phyloP scores from a whole-genome alignment of 2,113 vertebrate species.

The Orthochromis malagaraziensis region DNA sequence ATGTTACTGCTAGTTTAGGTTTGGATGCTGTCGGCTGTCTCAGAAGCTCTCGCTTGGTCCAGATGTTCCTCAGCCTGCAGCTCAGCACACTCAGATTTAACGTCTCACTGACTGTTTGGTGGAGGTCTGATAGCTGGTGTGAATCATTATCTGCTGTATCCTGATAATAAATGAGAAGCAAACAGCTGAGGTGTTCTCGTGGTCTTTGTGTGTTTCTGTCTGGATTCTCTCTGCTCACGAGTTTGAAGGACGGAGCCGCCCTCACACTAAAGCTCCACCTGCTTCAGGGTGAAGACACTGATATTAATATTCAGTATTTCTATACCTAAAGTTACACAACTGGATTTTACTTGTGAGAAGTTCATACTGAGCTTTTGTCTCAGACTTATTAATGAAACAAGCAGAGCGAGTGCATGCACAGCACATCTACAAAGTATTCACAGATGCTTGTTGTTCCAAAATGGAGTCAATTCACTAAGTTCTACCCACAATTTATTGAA shows the following conservation, averaged over 20 bases:
- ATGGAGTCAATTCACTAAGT: background rate
- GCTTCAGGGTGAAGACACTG: background rate
- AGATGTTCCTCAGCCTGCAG: background rate
- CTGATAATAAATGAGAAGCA: background rate
- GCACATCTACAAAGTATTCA: background rate
- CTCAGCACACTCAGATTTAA: background rate
- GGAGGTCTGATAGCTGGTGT: background rate
- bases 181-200: background rate
- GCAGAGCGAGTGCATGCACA: background rate
- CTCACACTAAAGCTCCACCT: rapidly evolving
- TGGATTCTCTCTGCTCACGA: background rate
- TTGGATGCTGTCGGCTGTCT: background rate
- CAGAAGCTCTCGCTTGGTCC: background rate
- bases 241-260: background rate
- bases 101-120: background rate
- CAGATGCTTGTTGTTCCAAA: background rate
- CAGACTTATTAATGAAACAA: background rate
- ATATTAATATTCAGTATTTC: background rate
- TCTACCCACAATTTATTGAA: background rate
- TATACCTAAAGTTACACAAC: background rate
- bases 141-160: background rate
- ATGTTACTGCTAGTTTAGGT: background rate
- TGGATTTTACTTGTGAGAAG: background rate
- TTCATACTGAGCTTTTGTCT: background rate
- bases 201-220: background rate